phyloP scores from a whole-genome alignment of 2,113 vertebrate genomes.

The Cariama cristata region DNA sequence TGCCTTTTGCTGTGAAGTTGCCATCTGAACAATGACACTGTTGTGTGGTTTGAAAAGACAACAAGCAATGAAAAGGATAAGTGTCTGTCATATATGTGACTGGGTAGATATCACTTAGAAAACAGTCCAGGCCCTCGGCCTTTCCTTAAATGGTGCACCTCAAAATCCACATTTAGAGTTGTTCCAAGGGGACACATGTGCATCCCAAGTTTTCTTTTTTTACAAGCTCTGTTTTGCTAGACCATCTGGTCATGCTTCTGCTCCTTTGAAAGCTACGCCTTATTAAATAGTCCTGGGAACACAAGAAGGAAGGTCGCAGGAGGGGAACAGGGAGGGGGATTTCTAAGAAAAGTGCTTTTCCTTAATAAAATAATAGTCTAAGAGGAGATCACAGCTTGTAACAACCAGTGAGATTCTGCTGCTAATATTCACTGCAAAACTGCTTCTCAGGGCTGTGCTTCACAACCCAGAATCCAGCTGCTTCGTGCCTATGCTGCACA shows the following conservation, averaged over 20 bases:
- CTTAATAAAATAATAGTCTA: not conserved
- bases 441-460: not conserved
- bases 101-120: not conserved
- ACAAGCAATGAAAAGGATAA: not conserved
- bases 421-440: not conserved
- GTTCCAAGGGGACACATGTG: not conserved
- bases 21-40: conserved; percentile 18
- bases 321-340: not conserved
- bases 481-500: not conserved
- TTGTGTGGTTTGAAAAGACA: conserved; percentile 30
- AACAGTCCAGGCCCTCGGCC: not conserved
- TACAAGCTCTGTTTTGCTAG: not conserved
- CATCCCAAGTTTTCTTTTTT: not conserved
- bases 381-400: conserved; percentile 31
- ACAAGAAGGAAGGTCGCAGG: not conserved
- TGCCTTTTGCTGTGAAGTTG: not conserved
- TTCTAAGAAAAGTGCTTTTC: not conserved
- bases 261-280: conserved; percentile 19
- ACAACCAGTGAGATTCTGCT: not conserved
- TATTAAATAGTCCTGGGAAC: conserved; percentile 10
- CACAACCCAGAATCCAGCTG: not conserved
- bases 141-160: not conserved
- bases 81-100: not conserved
- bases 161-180: not conserved
- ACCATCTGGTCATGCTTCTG: conserved; percentile 10